A percentile compares a stretch with the other conserved stretches of the same genome.
Conservation (phyloP, 2,797 vertebrate genomes). For the Pangasius krempfi region DNA sequence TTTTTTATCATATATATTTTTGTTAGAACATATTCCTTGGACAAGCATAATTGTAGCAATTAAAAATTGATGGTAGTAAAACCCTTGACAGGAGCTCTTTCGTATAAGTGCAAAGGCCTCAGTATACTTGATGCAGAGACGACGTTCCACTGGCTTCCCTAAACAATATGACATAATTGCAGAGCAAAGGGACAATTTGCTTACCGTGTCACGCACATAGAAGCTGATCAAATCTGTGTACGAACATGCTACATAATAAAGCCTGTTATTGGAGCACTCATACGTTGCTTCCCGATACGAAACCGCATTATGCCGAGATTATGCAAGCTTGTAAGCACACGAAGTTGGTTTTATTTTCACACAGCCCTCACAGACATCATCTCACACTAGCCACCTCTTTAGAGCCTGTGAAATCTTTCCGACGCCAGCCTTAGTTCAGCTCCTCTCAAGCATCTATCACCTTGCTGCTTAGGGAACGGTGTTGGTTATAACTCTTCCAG, state of each 20-base stretch:
- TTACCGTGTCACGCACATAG: not conserved
- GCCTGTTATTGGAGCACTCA: not conserved
- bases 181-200: not conserved
- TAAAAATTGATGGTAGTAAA: not conserved
- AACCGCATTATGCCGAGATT: not conserved
- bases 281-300: not conserved
- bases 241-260: not conserved
- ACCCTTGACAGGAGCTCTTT: not conserved
- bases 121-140: not conserved
- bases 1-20: not conserved
- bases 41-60: not conserved
- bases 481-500: conserved; percentile 40
- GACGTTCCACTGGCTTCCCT: not conserved
- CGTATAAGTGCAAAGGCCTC: not conserved
- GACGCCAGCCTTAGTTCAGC: not conserved
- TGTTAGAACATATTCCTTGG: not conserved
- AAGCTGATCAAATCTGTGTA: not conserved
- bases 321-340: not conserved
- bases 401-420: not conserved
- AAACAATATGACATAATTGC: not conserved
- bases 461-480: not conserved
- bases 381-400: not conserved
- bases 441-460: conserved; percentile 23
- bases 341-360: not conserved
- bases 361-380: not conserved